A percentile compares a stretch with the other conserved stretches of the same genome.
phyloP scores from a whole-genome alignment of 2,797 vertebrate genomes.

The Botia kubotai region DNA sequence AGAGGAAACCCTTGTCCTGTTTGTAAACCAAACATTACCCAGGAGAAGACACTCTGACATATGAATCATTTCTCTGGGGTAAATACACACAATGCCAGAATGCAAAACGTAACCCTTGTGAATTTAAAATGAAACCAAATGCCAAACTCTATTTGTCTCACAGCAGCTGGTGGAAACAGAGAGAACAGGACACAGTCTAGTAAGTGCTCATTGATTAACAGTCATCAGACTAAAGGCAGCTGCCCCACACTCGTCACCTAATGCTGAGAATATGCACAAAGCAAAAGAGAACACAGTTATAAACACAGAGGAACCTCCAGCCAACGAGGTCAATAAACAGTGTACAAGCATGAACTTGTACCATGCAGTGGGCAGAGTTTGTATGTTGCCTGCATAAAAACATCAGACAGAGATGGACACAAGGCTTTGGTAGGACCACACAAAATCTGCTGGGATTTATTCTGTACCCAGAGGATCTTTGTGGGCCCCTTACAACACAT shows the following conservation, averaged over 20 bases:
- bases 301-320: constrained; percentile 26
- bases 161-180: constrained; percentile 4
- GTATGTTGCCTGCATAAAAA: too few relatives aligned
- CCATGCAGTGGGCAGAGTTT: too few relatives aligned
- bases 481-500: too few relatives aligned
- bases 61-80: constrained; percentile 22
- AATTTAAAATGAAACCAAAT: constrained; percentile 15
- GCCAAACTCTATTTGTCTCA: constrained; percentile 28
- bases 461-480: too few relatives aligned
- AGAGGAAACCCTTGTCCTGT: constrained; percentile 28
- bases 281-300: constrained; percentile 26
- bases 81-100: constrained; percentile 18
- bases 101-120: neutral
- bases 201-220: constrained; percentile 39
- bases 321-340: constrained; percentile 32
- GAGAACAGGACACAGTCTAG: constrained; percentile 36
- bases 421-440: too few relatives aligned
- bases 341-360: constrained; percentile 4
- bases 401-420: too few relatives aligned
- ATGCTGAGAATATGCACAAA: constrained; percentile 20
- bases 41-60: constrained; percentile 6
- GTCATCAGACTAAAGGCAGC: constrained; percentile 17
- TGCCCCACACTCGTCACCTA: constrained; percentile 28
- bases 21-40: constrained; percentile 11
- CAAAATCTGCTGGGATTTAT: too few relatives aligned